Base-by-base conservation (phyloP, 2,888 invertebrate species). In the Congeria kusceri region DNA sequence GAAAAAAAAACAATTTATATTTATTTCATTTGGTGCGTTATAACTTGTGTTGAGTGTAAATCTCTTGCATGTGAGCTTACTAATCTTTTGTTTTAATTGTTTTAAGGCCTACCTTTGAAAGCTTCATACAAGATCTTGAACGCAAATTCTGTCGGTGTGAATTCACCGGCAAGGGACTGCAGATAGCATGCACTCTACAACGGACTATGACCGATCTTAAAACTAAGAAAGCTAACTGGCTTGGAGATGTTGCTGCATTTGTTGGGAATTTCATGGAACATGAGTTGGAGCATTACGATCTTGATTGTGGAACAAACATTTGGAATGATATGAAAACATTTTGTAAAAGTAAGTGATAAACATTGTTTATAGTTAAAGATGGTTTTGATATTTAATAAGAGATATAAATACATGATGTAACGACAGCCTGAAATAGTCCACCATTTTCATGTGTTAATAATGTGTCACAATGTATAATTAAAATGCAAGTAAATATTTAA, bases 181-280 rank as follows among this genome's bases (percentile, higher is more conserved):
- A 46, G 56, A 20, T 78, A 3, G 27, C 32, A 7, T 78, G 78
- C 49, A 69, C 66, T 0, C 56, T 78, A 13, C 66, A 69, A 9
- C 73, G 64, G 1, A 65, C 53, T 29, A 27, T 59, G 9, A 18
- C 32, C 1, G 29, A 56, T 5, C 70, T 69, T 23, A 73, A 62
- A 61, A n/a, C 39, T 39, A 39, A 15, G 39, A 39, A 39, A 39
- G 39, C 39, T 39, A 23, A 0, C 56, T 69, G 2, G 69, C 57
- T 1, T 29, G 29, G 29, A 28, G 27, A 29, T 73, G 78, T 67
- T 29, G 46, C 18, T 11, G 13, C 2, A 20, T 44, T 2, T 63
- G 56, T 23, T 56, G 56, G 56, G 4, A 32, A 56, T 23, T 46
- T 63, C 20, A 63, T 27, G 20, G 56, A 11, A 56, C 28, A n/a